Percentiles rank a stretch among this genome's conserved stretches.
phyloP scores from a whole-genome alignment of 2,888 invertebrate genomes.

The Stegana nigrithorax region DNA sequence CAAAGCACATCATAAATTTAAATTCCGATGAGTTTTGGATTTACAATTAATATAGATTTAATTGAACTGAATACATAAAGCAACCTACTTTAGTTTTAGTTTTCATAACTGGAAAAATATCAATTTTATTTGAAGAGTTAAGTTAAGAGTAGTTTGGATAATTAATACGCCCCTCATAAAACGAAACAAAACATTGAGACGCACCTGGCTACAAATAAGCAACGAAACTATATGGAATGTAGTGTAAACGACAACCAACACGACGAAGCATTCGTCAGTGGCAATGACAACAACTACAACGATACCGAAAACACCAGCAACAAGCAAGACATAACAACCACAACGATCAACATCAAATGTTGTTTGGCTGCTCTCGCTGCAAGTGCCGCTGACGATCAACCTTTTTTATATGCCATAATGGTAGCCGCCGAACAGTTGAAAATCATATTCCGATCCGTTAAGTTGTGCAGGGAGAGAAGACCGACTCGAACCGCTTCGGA shows the following conservation, averaged over 20 bases:
- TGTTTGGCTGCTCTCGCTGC: neutral
- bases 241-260: conserved; percentile 16
- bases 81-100: too few relatives aligned
- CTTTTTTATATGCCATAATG: neutral
- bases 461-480: conserved; percentile 34
- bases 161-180: too few relatives aligned
- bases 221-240: conserved; percentile 15
- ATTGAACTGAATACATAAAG: too few relatives aligned
- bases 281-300: conserved; percentile 1
- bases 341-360: neutral
- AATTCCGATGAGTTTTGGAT: neutral
- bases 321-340: neutral
- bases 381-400: neutral
- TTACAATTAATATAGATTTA: neutral
- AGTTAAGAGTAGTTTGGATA: too few relatives aligned
- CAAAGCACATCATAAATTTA: neutral
- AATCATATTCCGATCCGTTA: conserved; percentile 53
- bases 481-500: too few relatives aligned
- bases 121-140: too few relatives aligned
- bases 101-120: too few relatives aligned
- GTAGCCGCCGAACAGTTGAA: conserved; percentile 36
- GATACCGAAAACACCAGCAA: neutral
- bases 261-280: neutral
- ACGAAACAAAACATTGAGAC: neutral
- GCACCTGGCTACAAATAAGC: neutral